A percentile compares a stretch with the other conserved stretches of the same genome.
These are phyloP conservation scores for Tethya wilhelma DNA, from an alignment of 37 sponge, comb jelly and placozoan species.

Conservation along the genomic window DNA sequence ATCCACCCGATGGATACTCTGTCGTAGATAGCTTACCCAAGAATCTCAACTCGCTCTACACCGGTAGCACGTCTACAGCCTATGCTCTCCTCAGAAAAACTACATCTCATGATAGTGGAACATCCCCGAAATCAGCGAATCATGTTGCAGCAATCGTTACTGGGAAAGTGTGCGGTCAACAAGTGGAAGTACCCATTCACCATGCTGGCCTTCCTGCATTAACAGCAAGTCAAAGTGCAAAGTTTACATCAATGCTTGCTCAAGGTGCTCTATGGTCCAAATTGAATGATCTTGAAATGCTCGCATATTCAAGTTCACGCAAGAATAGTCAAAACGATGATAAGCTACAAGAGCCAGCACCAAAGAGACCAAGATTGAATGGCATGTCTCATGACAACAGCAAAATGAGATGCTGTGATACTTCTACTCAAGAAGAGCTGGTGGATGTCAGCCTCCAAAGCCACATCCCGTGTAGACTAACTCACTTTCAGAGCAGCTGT, in stretches of 20 bases:
- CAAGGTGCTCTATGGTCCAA: constrained; percentile 34
- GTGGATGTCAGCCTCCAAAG: constrained; percentile 16
- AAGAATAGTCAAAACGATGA: constrained; percentile 26
- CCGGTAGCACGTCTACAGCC: constrained; percentile 19
- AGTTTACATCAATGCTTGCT: constrained; percentile 1
- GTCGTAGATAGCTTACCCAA: constrained; percentile 30
- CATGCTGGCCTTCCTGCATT: constrained; percentile 9
- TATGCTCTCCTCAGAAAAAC: constrained; percentile 42
- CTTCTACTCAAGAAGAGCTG: constrained; percentile 14
- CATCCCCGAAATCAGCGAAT: too few species aligned
- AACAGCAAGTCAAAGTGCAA: constrained; percentile 3
- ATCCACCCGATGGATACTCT: constrained; percentile 45
- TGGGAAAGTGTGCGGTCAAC: constrained; percentile 11
- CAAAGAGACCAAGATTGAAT: constrained; percentile 45
- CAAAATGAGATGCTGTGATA: neutral
- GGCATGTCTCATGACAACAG: neutral
- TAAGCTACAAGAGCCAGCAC: constrained; percentile 5
- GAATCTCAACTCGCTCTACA: constrained; percentile 26
- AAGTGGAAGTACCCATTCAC: constrained; percentile 8
- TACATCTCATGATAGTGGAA: too few species aligned
- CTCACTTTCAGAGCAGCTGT: constrained; percentile 7
- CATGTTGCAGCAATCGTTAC: constrained; percentile 11
- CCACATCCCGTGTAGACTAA: constrained; percentile 40
- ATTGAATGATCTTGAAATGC: constrained; percentile 30
- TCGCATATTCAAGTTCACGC: constrained; percentile 14